Evolutionary conservation across 1,140 invertebrate genomes (phyloP).

Genomic region (Diuraphis noxia): DNA sequence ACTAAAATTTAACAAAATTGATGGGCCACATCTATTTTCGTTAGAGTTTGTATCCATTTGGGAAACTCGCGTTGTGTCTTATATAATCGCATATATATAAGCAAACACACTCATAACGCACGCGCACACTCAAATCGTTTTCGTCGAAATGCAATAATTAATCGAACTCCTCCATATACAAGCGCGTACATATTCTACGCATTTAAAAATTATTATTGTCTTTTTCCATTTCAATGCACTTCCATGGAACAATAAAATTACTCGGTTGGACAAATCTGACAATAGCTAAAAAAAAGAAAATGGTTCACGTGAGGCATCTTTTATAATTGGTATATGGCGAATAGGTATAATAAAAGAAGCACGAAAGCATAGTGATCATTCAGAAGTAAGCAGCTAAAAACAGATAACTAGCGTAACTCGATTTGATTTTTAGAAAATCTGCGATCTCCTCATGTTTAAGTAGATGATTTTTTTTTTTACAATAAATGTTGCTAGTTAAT

Average conservation of each 20-base stretch:
- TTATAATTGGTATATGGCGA: not conserved
- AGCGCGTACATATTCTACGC: not conserved
- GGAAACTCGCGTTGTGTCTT: not conserved
- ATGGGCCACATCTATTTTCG: constrained; percentile 35
- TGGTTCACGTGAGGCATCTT: not conserved
- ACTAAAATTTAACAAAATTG: constrained; percentile 42
- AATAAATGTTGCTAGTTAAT: no score
- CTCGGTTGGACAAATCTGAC: not conserved
- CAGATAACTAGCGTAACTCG: no score
- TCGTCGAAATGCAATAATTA: not conserved
- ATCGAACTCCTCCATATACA: constrained; percentile 14
- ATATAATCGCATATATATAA: not conserved
- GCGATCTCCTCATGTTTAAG: no score
- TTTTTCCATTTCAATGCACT: not conserved
- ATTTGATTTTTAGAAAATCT: no score
- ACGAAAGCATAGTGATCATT: no score
- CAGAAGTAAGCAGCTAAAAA: no score
- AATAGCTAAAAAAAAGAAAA: not conserved
- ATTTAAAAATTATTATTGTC: not conserved
- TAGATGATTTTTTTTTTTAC: no score
- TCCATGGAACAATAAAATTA: not conserved
- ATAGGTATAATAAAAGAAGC: no score
- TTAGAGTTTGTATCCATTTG: constrained; percentile 40
- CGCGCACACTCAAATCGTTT: not conserved
- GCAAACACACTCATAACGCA: not conserved